Evolutionary conservation across 2,113 vertebrate species (phyloP).

Genomic region (Procavia capensis): DNA sequence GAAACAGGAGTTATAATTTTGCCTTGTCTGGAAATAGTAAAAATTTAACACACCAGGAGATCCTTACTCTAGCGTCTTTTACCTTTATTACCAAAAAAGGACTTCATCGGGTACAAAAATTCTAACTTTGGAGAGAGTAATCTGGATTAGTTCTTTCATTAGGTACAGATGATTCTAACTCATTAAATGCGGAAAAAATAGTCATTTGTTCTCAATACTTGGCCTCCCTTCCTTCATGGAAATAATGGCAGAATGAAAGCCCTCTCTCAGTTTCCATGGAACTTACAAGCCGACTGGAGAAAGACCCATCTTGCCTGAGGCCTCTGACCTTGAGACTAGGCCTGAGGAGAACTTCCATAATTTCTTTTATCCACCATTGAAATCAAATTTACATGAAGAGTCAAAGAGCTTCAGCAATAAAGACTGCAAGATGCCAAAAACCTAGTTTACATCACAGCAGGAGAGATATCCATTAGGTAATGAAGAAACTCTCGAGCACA

Average conservation of each 20-base stretch:
- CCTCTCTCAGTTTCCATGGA: neutral
- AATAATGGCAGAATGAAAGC: constrained; percentile 20
- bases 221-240: neutral
- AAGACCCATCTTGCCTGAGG: constrained; percentile 20
- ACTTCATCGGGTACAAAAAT: constrained; percentile 44
- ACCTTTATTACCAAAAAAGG: neutral
- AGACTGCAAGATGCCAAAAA: neutral
- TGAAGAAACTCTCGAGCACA: neutral
- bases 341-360: constrained; percentile 39
- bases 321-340: neutral
- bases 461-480: neutral
- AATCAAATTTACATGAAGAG: constrained; percentile 40
- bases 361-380: constrained; percentile 46
- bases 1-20: constrained; percentile 61
- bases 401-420: neutral
- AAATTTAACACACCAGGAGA: constrained; percentile 57
- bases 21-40: constrained; percentile 70
- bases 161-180: constrained; percentile 13
- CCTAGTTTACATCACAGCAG: neutral
- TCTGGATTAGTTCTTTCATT: constrained; percentile 33
- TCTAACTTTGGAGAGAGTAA: constrained; percentile 38
- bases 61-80: constrained; percentile 20
- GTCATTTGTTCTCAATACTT: neutral
- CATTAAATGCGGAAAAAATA: constrained; percentile 27
- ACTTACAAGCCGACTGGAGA: neutral